These are phyloP conservation scores for Nemurella pictetii DNA, from an alignment of 2,888 invertebrate species.

Conservation along the genomic window DNA sequence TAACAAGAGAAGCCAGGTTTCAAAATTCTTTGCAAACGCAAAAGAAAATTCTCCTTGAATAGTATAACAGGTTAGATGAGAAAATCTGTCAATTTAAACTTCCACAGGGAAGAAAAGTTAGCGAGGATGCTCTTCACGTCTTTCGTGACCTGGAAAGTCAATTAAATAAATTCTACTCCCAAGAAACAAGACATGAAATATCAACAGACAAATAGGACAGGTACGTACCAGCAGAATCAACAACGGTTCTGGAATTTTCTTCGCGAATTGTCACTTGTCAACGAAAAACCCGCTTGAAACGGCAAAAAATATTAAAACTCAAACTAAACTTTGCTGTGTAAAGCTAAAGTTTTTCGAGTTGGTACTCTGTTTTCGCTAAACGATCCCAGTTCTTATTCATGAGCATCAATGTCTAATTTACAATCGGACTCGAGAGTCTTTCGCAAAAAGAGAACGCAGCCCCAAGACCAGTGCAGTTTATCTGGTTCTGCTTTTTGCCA, in stretches of 20 bases:
- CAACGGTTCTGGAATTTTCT: neutral
- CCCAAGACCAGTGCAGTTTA: neutral
- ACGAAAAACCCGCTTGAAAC: neutral
- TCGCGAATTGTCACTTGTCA: neutral
- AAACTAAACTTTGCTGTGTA: neutral
- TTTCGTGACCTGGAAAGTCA: neutral
- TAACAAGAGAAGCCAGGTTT: too few species aligned
- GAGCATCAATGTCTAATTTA: neutral
- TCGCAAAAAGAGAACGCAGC: neutral
- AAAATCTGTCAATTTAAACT: neutral
- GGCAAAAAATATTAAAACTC: neutral
- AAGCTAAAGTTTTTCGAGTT: neutral
- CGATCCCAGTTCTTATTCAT: neutral
- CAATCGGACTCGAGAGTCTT: neutral
- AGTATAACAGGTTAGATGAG: neutral
- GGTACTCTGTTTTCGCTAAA: neutral
- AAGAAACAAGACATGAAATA: neutral
- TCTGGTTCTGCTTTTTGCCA: neutral
- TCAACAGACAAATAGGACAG: neutral
- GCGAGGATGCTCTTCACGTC: neutral
- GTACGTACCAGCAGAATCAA: neutral
- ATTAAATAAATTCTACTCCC: neutral
- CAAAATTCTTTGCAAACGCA: neutral
- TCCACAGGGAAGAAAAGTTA: neutral
- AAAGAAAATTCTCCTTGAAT: neutral